Conservation (phyloP, 2,888 invertebrate species). For the Cetonia aurata region DNA sequence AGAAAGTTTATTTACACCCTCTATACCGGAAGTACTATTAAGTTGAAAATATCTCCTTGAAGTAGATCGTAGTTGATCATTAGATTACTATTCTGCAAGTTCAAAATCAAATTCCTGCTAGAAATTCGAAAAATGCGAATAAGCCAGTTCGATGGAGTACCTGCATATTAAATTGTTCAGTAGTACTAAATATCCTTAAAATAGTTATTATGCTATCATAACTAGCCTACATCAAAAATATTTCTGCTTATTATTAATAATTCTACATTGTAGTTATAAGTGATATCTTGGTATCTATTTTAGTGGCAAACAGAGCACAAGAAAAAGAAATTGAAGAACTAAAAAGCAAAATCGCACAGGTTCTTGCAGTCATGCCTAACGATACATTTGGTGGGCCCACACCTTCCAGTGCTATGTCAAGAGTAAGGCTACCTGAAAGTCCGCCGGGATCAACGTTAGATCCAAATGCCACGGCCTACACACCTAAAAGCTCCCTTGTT, state of each 20-base stretch:
- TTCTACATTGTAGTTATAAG: not conserved
- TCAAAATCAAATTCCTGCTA: slow-evolving; percentile 2
- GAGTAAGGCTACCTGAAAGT: slow-evolving; percentile 72
- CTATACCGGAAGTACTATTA: no score
- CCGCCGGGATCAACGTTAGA: slow-evolving; percentile 74
- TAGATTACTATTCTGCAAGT: no score
- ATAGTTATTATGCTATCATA: no score
- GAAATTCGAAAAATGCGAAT: not conserved
- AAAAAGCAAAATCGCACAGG: slow-evolving; percentile 91
- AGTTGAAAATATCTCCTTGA: no score
- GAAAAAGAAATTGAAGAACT: slow-evolving; percentile 93
- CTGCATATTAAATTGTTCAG: no score
- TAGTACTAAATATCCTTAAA: no score
- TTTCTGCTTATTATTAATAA: not conserved
- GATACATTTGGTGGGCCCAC: slow-evolving; percentile 73
- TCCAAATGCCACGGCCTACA: slow-evolving; percentile 93
- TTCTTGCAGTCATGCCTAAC: slow-evolving; percentile 91
- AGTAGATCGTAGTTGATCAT: no score
- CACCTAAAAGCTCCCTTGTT: slow-evolving; percentile 80
- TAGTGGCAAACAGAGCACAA: slow-evolving; percentile 85
- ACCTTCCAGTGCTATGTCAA: slow-evolving; percentile 71
- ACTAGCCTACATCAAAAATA: no score
- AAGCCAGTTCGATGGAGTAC: no score
- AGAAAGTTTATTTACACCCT: no score
- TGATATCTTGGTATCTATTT: slow-evolving; percentile 11